phyloP scores from a whole-genome alignment of 2,797 vertebrate genomes.

The Alfaro cultratus region DNA sequence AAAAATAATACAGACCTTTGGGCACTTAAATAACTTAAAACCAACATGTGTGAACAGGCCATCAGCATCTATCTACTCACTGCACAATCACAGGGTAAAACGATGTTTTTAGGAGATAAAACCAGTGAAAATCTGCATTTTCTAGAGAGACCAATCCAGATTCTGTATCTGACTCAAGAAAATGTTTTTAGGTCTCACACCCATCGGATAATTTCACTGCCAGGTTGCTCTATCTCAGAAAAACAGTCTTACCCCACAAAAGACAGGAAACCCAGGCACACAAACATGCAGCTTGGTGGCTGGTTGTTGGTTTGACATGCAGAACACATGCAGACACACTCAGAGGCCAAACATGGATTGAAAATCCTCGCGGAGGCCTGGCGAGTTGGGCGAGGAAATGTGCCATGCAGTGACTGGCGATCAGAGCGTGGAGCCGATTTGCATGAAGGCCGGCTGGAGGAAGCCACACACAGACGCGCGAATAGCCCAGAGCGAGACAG shows the following conservation, averaged over 20 bases:
- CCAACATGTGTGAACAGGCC: slow-evolving; percentile 36
- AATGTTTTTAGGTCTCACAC: background rate
- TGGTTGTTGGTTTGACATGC: slow-evolving; percentile 58
- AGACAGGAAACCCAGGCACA: slow-evolving; percentile 26
- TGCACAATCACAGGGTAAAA: slow-evolving; percentile 38
- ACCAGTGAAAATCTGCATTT: slow-evolving; percentile 36
- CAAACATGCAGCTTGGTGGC: slow-evolving; percentile 43
- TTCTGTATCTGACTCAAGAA: slow-evolving; percentile 13
- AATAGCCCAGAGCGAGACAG: slow-evolving; percentile 47
- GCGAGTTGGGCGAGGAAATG: slow-evolving; percentile 44
- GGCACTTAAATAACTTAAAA: too few species aligned
- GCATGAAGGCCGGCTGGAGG: slow-evolving; percentile 40
- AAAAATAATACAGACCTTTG: too few species aligned
- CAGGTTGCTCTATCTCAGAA: slow-evolving; percentile 51
- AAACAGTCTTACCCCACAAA: slow-evolving; percentile 2
- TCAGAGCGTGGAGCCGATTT: slow-evolving; percentile 46
- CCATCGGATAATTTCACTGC: slow-evolving; percentile 13
- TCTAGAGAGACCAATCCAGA: slow-evolving; percentile 60
- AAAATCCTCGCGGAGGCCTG: slow-evolving; percentile 32
- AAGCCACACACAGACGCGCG: slow-evolving; percentile 37
- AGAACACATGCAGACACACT: slow-evolving; percentile 26
- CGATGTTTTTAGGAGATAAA: slow-evolving; percentile 51
- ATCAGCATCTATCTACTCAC: slow-evolving; percentile 34
- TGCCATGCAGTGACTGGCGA: slow-evolving; percentile 60
- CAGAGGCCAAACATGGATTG: slow-evolving; percentile 38